Evolutionary conservation across 2,888 invertebrate species (phyloP).

Genomic region (Meliscaeva auricollis): DNA sequence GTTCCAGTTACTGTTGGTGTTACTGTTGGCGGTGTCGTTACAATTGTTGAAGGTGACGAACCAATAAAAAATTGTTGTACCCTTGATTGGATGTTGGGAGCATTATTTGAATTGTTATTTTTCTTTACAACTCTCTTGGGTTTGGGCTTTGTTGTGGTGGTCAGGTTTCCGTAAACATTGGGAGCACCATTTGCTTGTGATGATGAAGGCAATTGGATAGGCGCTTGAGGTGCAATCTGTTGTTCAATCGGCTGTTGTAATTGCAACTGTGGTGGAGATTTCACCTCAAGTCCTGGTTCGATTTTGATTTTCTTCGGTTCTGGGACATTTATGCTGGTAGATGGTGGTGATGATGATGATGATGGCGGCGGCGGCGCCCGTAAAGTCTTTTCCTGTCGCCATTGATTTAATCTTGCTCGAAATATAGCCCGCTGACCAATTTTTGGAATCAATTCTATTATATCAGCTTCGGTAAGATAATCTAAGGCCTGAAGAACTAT

Average conservation of each 20-base stretch:
- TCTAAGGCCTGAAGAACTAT: conserved; percentile 74
- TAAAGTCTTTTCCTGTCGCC: conserved; percentile 70
- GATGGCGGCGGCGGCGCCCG: too few relatives aligned
- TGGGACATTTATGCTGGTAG: conserved; percentile 6
- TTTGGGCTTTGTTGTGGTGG: neutral
- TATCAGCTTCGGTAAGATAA: conserved; percentile 77
- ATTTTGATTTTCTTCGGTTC: conserved; percentile 33
- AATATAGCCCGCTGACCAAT: conserved; percentile 78
- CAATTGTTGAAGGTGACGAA: neutral
- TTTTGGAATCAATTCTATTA: conserved; percentile 78
- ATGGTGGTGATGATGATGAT: neutral
- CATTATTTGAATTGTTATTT: neutral
- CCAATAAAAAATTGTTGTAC: conserved; percentile 65
- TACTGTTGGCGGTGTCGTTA: neutral
- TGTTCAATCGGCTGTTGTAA: conserved; percentile 1
- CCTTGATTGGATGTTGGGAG: conserved; percentile 57
- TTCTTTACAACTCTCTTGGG: neutral
- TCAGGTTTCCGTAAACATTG: neutral
- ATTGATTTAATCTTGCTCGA: conserved; percentile 75
- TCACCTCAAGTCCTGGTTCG: conserved; percentile 37
- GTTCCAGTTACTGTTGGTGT: neutral
- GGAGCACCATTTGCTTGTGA: neutral
- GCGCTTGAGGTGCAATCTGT: conserved; percentile 23
- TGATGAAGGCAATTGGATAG: neutral
- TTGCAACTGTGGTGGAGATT: neutral